Evolutionary conservation across 2,797 vertebrate species (phyloP).

Genomic region (Pseudopleuronectes americanus): DNA sequence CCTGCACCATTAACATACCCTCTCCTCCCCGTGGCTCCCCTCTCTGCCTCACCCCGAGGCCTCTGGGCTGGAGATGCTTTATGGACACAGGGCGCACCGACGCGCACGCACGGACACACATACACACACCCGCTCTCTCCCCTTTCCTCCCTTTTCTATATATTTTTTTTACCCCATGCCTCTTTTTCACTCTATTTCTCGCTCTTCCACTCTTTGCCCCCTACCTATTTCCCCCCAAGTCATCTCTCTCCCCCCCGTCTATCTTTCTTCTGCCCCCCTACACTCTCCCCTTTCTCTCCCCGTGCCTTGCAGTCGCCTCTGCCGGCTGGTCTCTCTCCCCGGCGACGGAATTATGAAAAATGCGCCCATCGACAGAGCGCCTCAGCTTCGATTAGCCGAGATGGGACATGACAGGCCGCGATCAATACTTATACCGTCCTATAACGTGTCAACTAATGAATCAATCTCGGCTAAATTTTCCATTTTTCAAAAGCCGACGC

Average conservation of each 20-base stretch:
- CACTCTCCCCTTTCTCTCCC: conserved; percentile 82
- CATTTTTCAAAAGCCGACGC: conserved; percentile 99
- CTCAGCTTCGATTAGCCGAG: conserved; percentile 99
- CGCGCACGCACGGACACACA: conserved; percentile 48
- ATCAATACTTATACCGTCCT: conserved; percentile 99
- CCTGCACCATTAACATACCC: conserved; percentile 81
- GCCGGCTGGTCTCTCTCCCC: conserved; percentile 85
- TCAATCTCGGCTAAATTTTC: conserved; percentile 99
- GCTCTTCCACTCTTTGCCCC: conserved; percentile 85
- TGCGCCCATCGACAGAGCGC: conserved; percentile 98
- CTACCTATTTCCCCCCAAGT: conserved; percentile 82
- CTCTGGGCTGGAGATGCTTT: conserved; percentile 55
- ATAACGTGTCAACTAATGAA: conserved; percentile 99
- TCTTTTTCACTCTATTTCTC: conserved; percentile 86
- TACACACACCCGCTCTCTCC: conserved; percentile 13
- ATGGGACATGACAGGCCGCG: conserved; percentile 99
- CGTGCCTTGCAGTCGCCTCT: conserved; percentile 90
- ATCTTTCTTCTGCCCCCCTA: conserved; percentile 75
- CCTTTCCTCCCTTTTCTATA: conserved; percentile 29
- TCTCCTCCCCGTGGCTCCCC: conserved; percentile 60
- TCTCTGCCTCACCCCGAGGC: conserved; percentile 62
- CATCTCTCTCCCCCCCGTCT: conserved; percentile 76
- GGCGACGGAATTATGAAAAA: conserved; percentile 99
- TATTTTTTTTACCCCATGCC: conserved; percentile 73
- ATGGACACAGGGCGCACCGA: conserved; percentile 47